Evolutionary conservation across 2,113 vertebrate genomes (phyloP), one percentile per base, ranked within the genome.

Genomic region (Colaptes auratus): DNA sequence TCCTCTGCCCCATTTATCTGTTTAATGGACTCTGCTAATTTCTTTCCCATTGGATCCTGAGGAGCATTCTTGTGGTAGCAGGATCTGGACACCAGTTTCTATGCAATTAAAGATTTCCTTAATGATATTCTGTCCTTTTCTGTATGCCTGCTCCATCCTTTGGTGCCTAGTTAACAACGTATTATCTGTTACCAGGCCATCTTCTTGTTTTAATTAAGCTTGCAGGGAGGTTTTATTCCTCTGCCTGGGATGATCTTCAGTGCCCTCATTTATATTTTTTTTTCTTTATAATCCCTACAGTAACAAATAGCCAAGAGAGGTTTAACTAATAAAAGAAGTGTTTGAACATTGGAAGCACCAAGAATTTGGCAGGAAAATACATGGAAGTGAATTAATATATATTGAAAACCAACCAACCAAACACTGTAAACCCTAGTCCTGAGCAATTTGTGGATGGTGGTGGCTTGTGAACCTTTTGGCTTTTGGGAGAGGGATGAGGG

Each of bases 351-450:
- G 35, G 58, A 82, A 95, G 28, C 9, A 81, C 55, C 12, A 60
- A 81, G 46, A 83, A 48, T 21, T 83, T 70, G 65, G 39, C n/a
- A 70, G 65, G 82, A 74, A 74, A 71, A 56, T 20, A 25, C 4
- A 18, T 7, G 10, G 13, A 65, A 39, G 42, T 21, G 36, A 90
- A 75, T 36, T 11, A 50, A 16, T 0, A 0, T 0, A 0, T 48
- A 64, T 82, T 65, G 65, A 14, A 80, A 82, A 69, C 1, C 7
- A 72, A 74, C 12, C 8, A 70, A 44, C 9, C 5, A 39, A 15
- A 42, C 15, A 33, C 9, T 39, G 6, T 30, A 86, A 80, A 77
- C 5, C 20, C 7, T 25, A 70, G 24, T 16, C 50, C 7, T 18
- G 42, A 4, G 25, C 28, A 65, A 9, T 19, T 16, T 79, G 25